These are phyloP conservation scores for Ochropleura plecta DNA, from an alignment of 2,888 invertebrate species.

Conservation along the genomic window DNA sequence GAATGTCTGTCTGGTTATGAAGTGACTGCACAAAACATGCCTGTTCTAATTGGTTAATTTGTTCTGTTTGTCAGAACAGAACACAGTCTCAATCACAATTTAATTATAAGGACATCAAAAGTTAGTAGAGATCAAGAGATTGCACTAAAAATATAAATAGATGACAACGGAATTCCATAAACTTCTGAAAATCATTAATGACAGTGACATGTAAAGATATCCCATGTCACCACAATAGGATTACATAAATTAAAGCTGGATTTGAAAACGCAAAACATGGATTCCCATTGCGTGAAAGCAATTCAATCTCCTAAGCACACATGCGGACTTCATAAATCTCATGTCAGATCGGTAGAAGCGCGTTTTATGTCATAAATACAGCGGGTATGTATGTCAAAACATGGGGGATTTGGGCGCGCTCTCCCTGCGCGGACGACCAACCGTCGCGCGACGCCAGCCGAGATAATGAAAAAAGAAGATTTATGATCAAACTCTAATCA, in stretches of 20 bases:
- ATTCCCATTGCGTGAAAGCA: conserved; percentile 80
- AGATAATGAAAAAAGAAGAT: conserved; percentile 90
- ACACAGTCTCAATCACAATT: conserved; percentile 16
- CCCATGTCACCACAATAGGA: conserved; percentile 63
- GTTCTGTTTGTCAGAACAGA: conserved; percentile 27
- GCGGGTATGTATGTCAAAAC: conserved; percentile 88
- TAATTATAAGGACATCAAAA: conserved; percentile 1
- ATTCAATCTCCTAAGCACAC: conserved; percentile 86
- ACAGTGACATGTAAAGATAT: conserved; percentile 32
- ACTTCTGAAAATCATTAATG: conserved; percentile 23
- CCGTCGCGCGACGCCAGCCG: conserved; percentile 76
- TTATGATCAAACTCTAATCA: conserved; percentile 89
- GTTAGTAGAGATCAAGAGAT: background rate
- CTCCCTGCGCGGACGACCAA: conserved; percentile 77
- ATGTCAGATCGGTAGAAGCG: conserved; percentile 83
- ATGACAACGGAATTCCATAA: background rate
- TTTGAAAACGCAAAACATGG: conserved; percentile 73
- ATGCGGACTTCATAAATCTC: conserved; percentile 89
- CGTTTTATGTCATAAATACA: conserved; percentile 87
- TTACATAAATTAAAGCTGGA: conserved; percentile 68
- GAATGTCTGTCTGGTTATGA: conserved; percentile 71
- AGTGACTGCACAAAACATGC: conserved; percentile 61
- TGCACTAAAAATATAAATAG: background rate
- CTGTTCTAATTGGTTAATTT: conserved; percentile 62
- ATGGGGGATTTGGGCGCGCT: conserved; percentile 86